Evolutionary conservation across 30 jellyfish, hydroid and myxozoan genomes (phyloP), one percentile per base, ranked within the genome.

Genomic region (Nemopilema nomurai): DNA sequence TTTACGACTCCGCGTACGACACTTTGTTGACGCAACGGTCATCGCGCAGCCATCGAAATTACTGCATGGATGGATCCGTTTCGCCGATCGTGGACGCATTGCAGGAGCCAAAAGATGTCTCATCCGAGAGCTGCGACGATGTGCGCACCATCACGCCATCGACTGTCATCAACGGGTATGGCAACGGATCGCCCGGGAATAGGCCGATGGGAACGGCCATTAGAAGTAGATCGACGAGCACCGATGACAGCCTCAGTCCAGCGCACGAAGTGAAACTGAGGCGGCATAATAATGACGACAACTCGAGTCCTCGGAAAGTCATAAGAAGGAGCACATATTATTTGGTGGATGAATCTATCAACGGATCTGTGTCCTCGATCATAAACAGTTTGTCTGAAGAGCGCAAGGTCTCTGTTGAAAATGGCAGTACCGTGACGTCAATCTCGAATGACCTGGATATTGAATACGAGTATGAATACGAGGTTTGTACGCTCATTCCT

Each of bases 1-100:
- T 72, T 18, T 94, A 94, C 89, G 99, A 94, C 66, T 94, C 99
- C 1, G 99, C 99, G 6, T 94, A 94, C 82, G 99, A 94, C 68
- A 94, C 99, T 13, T 63, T 94, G 80, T 28, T 93, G 84, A 93
- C 98, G 68, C 96, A 94, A 62, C 89, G 85, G 74, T 94, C 99
- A 51, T 88, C 95, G 53, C 95, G 97, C 4, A 89, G 95, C 85
- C 33, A 32, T 51, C 97, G 96, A 41, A 26, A 29, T 32, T 65
- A 84, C 57, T 72, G 93, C 79, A 67, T 73, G 32, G 93, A 84
- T 66, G 93, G 76, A 25, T 71, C 92, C 1, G 70, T 72, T 26
- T 74, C 93, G 72, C 84, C 84, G n/a, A 65, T 65, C 24, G 71
- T 28, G 0, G 80, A 52, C 49, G 69, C 90, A 26, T 69, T 87